Evolutionary conservation across 2,888 invertebrate species (phyloP).

Genomic region (Colletes collaris): DNA sequence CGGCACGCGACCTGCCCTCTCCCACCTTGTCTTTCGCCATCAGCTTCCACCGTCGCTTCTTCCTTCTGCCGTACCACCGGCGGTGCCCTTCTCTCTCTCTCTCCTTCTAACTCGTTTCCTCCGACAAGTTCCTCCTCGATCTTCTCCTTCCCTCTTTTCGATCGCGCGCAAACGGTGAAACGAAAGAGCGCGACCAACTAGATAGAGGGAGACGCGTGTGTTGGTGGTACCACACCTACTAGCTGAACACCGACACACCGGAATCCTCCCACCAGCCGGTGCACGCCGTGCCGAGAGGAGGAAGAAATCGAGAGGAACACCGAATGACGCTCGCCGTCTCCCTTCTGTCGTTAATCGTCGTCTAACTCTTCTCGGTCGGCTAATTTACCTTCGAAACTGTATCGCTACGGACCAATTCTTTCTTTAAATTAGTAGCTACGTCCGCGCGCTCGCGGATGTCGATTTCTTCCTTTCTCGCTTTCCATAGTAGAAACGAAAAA

Average conservation of each 20-base stretch:
- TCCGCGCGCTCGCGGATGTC: too few relatives aligned
- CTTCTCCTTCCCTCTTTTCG: constrained; percentile 42
- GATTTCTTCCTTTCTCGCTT: too few relatives aligned
- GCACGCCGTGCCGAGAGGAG: constrained; percentile 16
- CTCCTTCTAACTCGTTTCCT: constrained; percentile 47
- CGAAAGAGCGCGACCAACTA: constrained; percentile 7
- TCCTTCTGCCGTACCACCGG: constrained; percentile 14
- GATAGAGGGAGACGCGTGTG: constrained; percentile 36
- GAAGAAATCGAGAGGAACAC: constrained; percentile 20
- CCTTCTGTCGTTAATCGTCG: constrained; percentile 62
- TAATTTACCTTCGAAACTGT: constrained; percentile 72
- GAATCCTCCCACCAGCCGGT: constrained; percentile 66
- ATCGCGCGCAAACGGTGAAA: constrained; percentile 17
- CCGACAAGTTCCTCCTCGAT: constrained; percentile 56
- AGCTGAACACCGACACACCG: constrained; percentile 66
- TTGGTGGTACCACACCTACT: constrained; percentile 69
- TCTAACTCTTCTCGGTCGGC: constrained; percentile 61
- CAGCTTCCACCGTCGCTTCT: constrained; percentile 48
- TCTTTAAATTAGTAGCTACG: too few relatives aligned
- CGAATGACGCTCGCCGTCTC: constrained; percentile 27
- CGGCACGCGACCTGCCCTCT: constrained; percentile 81
- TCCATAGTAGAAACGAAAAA: too few relatives aligned
- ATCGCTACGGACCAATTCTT: constrained; percentile 45
- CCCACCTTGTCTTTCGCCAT: constrained; percentile 54
- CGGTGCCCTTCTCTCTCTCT: constrained; percentile 33